These are phyloP conservation scores for Eupithecia pulchellata DNA, from an alignment of 2,888 invertebrate species.

Conservation along the genomic window DNA sequence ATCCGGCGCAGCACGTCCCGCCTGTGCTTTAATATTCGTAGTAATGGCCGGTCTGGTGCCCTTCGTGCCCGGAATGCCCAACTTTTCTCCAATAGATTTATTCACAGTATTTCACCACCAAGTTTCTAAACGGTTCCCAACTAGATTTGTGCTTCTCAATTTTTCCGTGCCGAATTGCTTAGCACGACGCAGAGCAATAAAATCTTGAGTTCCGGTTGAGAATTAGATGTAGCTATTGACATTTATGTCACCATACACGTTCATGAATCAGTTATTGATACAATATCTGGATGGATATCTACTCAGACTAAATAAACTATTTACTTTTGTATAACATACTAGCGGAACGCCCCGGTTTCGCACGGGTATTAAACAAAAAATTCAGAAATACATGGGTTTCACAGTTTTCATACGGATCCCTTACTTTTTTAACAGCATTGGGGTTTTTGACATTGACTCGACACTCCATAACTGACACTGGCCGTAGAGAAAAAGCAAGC, in stretches of 20 bases:
- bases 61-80: conserved; percentile 37
- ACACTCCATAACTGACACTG: too few relatives aligned
- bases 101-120: conserved; percentile 36
- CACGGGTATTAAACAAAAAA: too few relatives aligned
- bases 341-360: too few relatives aligned
- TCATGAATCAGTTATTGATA: background rate
- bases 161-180: conserved; percentile 23
- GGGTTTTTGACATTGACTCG: too few relatives aligned
- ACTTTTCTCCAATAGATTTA: conserved; percentile 38
- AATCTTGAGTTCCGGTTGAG: conserved; percentile 22
- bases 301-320: background rate
- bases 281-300: background rate
- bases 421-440: too few relatives aligned
- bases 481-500: too few relatives aligned
- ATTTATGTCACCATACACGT: conserved; percentile 13
- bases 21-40: conserved; percentile 37
- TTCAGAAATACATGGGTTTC: too few relatives aligned
- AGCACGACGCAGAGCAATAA: conserved; percentile 23
- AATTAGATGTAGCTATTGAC: conserved; percentile 10
- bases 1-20: conserved; percentile 29
- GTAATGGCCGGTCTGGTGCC: conserved; percentile 34
- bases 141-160: conserved; percentile 27
- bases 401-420: too few relatives aligned
- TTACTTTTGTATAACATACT: background rate
- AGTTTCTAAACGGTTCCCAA: conserved; percentile 42